These are phyloP conservation scores for Siderastrea radians DNA, from an alignment of 92 coral and sea anemone species.

Conservation along the genomic window DNA sequence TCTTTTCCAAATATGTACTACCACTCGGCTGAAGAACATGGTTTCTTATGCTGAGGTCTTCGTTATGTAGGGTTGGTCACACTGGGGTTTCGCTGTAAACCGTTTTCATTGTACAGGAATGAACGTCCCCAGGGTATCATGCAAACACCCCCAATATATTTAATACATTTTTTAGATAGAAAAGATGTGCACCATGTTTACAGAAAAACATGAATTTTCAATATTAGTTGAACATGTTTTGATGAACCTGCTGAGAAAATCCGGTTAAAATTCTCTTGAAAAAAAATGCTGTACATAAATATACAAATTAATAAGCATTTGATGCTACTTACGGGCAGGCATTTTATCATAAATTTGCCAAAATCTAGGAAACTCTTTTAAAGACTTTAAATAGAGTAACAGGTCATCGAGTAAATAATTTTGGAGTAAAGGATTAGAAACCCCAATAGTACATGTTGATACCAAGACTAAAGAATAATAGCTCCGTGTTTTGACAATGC, in stretches of 20 bases:
- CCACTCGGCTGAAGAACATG: no score
- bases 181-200: not conserved
- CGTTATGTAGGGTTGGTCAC: no score
- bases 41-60: no score
- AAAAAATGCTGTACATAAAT: not conserved
- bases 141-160: no score
- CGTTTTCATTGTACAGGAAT: not conserved
- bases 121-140: not conserved
- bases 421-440: not conserved
- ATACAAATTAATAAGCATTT: not conserved
- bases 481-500: constrained; percentile 12
- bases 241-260: not conserved
- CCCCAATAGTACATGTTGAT: not conserved
- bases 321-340: not conserved
- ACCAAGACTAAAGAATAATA: not conserved
- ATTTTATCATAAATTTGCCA: not conserved
- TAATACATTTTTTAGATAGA: not conserved
- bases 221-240: not conserved
- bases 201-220: not conserved
- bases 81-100: not conserved
- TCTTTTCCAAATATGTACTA: no score
- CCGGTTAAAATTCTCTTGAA: not conserved
- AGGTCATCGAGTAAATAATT: not conserved
- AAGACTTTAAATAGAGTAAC: not conserved
- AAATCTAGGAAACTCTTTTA: not conserved